Conservation (phyloP, 2,888 invertebrate genomes). For the Caenorhabditis sp. region DNA sequence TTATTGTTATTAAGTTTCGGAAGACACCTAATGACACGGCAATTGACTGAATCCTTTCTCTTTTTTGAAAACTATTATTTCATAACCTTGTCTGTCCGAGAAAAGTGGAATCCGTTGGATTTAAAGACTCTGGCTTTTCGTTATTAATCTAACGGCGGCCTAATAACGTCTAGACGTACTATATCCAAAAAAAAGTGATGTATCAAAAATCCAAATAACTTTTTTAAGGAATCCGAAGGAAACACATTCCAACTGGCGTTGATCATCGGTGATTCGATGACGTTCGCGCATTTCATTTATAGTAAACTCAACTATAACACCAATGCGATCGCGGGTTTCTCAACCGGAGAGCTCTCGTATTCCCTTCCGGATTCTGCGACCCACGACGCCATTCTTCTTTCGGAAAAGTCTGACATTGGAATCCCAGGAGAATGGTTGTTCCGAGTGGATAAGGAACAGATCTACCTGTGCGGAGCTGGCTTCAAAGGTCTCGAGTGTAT, state of each 20-base stretch:
- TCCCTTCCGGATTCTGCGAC: constrained; percentile 78
- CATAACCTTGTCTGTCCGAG: no score
- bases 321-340: constrained; percentile 72
- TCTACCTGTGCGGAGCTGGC: constrained; percentile 78
- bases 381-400: constrained; percentile 66
- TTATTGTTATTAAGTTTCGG: no score
- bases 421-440: constrained; percentile 79
- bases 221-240: constrained; percentile 56
- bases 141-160: no score
- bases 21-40: no score
- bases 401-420: constrained; percentile 79
- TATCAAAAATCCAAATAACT: no score
- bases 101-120: no score
- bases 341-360: constrained; percentile 58
- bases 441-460: constrained; percentile 73
- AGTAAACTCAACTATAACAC: constrained; percentile 69
- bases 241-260: constrained; percentile 78
- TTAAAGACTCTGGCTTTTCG: no score
- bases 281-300: constrained; percentile 79
- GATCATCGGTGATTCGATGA: constrained; percentile 75
- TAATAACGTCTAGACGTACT: no score
- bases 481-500: constrained; percentile 79
- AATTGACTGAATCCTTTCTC: no score
- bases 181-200: no score
- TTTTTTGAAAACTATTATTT: no score